Base-by-base conservation (phyloP, 1,140 invertebrate genomes). In the Chrysoperla carnea region DNA sequence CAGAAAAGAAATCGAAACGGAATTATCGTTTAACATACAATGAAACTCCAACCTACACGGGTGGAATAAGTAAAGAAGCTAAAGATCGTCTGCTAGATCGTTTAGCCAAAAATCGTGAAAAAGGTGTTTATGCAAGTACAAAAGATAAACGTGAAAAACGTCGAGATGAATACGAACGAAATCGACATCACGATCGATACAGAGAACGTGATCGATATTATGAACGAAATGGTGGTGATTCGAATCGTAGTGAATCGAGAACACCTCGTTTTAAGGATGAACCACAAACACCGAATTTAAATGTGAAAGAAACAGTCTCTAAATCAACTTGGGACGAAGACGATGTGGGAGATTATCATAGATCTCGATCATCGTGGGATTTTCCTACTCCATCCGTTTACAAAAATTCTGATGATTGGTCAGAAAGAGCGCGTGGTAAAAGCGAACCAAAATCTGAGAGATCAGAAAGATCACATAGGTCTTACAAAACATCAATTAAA, bases 31-130 rank as follows among this genome's bases (percentile, higher is more conserved):
- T 73, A 43, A 66, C 77, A 7, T 71, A 77, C 51, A 77, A 83
- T 52, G 92, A 96, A 65, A 95, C 91, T 6, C 92, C 92, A 0
- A 86, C 90, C 1, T 76, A 95, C 54, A 92, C 90, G 5, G 90
- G 89, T 31, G 90, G 91, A 17, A 79, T 95, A 3, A 84, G 81
- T 33, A 72, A 75, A 41, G 78, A 83, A 58, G 87, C 86, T 0
- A 67, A 74, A 47, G 72, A 80, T 51, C 69, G 79, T 48, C 66
- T 85, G 47, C 62, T 81, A 29, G 68, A 81, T 46, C 67, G 83
- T 41, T 58, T 83, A 36, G 56, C 53, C 43, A 52, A 49, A 37
- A 58, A 57, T 46, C 55, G 48, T 46, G 49, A 49, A 23, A 55
- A 68, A 56, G 69, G 67, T 45, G 64, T 73, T 6, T 67, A 69